Evolutionary conservation across 2,888 invertebrate genomes (phyloP).

Genomic region (Catotricha subobsoleta): DNA sequence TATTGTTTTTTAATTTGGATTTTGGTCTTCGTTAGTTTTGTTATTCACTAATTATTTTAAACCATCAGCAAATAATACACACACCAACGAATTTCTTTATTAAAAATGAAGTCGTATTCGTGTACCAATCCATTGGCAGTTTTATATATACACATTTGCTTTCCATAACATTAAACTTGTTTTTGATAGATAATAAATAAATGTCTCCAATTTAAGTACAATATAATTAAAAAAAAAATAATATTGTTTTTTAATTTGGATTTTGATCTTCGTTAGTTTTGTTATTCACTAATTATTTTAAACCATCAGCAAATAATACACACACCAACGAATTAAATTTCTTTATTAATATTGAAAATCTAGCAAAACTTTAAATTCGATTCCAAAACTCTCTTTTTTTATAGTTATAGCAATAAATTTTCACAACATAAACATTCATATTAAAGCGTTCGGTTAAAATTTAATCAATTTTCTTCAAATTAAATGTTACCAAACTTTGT

Average conservation of each 20-base stretch:
- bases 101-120: too few species aligned
- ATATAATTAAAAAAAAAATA: conserved; percentile 1
- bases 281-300: conserved; percentile 1
- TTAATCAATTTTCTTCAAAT: too few species aligned
- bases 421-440: too few species aligned
- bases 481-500: background rate
- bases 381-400: too few species aligned
- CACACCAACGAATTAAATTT: background rate
- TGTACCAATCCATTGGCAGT: too few species aligned
- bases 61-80: conserved; percentile 4
- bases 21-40: background rate
- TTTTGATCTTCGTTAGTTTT: background rate
- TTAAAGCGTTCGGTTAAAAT: too few species aligned
- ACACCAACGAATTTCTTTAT: background rate
- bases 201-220: background rate
- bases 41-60: background rate
- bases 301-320: conserved; percentile 3
- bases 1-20: background rate
- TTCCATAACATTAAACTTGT: too few species aligned
- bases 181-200: too few species aligned
- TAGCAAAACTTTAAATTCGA: too few species aligned
- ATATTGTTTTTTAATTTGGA: background rate
- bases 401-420: too few species aligned
- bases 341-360: too few species aligned
- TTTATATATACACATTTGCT: too few species aligned